These are phyloP conservation scores for Plectropomus leopardus DNA, from an alignment of 2,113 vertebrate genomes.

Conservation along the genomic window DNA sequence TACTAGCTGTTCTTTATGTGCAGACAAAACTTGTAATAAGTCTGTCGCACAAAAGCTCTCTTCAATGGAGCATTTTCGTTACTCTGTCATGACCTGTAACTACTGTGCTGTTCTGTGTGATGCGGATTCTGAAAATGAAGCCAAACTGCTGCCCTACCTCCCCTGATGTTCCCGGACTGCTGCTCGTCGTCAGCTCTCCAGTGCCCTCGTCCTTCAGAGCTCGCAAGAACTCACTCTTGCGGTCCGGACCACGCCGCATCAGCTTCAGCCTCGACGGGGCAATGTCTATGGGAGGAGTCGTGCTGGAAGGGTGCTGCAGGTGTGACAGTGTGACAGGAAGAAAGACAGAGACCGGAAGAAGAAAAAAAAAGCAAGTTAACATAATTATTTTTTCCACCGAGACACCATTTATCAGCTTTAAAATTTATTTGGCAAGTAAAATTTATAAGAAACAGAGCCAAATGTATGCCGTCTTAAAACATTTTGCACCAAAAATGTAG, in stretches of 20 bases:
- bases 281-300: conserved; percentile 96
- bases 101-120: neutral
- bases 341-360: neutral
- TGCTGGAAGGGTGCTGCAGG: conserved; percentile 92
- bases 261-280: conserved; percentile 94
- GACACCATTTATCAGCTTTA: neutral
- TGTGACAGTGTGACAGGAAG: neutral
- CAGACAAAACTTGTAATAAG: neutral
- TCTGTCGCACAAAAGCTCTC: too few species aligned
- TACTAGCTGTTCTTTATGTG: neutral
- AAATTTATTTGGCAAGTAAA: neutral
- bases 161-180: conserved; percentile 89
- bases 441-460: neutral
- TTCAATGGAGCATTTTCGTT: too few species aligned
- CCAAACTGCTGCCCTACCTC: conserved; percentile 86
- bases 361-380: neutral
- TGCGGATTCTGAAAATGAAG: neutral
- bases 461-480: neutral
- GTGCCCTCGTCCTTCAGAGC: conserved; percentile 95
- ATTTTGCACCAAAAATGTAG: neutral
- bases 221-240: conserved; percentile 97
- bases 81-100: too few species aligned
- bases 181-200: conserved; percentile 90
- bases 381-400: neutral
- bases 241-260: conserved; percentile 95